Percentiles rank a stretch among this genome's conserved stretches.
Conservation (phyloP, 1,140 invertebrate species). For the Brachystomella parvula region DNA sequence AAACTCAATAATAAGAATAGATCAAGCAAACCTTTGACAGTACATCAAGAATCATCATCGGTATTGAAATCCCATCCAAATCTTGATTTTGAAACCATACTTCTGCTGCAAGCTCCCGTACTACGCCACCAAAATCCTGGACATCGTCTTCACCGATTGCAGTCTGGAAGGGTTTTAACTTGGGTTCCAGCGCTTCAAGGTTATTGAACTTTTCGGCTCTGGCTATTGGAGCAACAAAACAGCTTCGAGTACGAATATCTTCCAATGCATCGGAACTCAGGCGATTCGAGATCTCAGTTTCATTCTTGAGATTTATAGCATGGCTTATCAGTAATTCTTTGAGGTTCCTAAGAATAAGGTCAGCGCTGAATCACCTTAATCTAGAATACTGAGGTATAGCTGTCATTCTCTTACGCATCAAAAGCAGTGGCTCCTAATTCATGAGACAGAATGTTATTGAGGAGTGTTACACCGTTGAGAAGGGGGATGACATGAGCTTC, state of each 20-base stretch:
- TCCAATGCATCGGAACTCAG: conserved; percentile 47
- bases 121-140: conserved; percentile 56
- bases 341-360: neutral
- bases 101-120: conserved; percentile 71
- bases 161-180: conserved; percentile 56
- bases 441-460: conserved; percentile 69
- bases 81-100: conserved; percentile 74
- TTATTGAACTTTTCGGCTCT: conserved; percentile 53
- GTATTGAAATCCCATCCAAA: conserved; percentile 65
- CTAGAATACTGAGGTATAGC: conserved; percentile 12
- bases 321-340: conserved; percentile 35
- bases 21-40: conserved; percentile 56
- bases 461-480: conserved; percentile 70
- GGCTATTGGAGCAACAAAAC: conserved; percentile 71
- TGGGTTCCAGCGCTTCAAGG: conserved; percentile 38
- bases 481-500: conserved; percentile 75
- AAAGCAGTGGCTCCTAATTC: conserved; percentile 60
- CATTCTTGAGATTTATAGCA: conserved; percentile 21
- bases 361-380: conserved; percentile 6
- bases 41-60: conserved; percentile 74
- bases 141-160: conserved; percentile 55
- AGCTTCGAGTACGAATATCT: conserved; percentile 61
- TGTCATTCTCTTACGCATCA: conserved; percentile 50
- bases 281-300: neutral
- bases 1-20: conserved; percentile 7